Evolutionary conservation across 1,140 invertebrate species (phyloP), one percentile per base, ranked within the genome.

Genomic region (Papilio polytes): DNA sequence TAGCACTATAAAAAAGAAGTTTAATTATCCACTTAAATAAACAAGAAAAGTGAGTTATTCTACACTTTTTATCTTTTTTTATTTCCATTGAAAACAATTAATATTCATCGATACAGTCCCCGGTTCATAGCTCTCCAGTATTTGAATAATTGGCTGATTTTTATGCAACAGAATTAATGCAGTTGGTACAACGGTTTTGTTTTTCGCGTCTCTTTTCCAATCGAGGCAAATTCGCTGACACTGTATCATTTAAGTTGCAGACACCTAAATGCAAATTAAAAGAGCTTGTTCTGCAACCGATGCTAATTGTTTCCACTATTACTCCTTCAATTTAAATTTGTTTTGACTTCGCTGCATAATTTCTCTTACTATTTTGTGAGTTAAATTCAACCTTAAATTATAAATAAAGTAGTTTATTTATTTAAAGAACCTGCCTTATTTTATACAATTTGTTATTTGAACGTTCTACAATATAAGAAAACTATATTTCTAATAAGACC

Each of bases 121-220:
- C 92, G 91, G 85, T 91, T 89, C 90, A 88, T 87, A 84, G 88
- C 86, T 85, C 86, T 89, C 70, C 83, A 84, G 80, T 87, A 92
- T 94, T 93, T 94, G 91, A 94, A 94, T 94, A 94, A 94, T 94
- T 94, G 92, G 93, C 93, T 94, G 93, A 94, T 94, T 94, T 92
- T 94, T 94, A 94, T 94, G 90, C 92, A 92, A 88, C 88, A 84
- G 89, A 90, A 92, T 94, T 94, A 94, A 94, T 92, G 91, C 88
- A 93, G 92, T 92, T 89, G 88, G 88, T 91, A 89, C 87, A 89
- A 87, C 88, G 84, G 84, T 92, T 90, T 92, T 89, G 87, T 89
- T 89, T 89, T 87, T 85, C 82, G 79, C 80, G 80, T 86, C 84
- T 87, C 81, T 80, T 80, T 82, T 84, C 80, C 77, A 84, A 85